These are phyloP conservation scores for Monomorium pharaonis DNA, from an alignment of 1,140 invertebrate species.

Conservation along the genomic window DNA sequence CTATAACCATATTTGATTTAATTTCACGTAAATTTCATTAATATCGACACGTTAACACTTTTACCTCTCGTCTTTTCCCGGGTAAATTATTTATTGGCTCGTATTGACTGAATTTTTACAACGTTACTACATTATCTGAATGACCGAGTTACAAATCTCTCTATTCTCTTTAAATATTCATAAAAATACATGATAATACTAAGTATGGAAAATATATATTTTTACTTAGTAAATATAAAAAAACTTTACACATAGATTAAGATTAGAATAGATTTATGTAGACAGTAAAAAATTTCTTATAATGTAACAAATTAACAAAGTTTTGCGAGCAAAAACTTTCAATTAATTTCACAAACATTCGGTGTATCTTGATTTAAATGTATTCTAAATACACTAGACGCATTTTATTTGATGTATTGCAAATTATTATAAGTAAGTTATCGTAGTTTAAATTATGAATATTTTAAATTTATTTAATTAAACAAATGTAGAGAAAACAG, in stretches of 20 bases:
- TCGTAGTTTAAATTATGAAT: background rate
- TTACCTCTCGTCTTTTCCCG: background rate
- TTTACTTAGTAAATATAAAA: background rate
- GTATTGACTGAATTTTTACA: background rate
- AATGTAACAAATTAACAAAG: background rate
- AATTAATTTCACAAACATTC: background rate
- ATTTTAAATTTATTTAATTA: slow-evolving; percentile 12
- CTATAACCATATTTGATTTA: background rate
- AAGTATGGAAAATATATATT: too few species aligned
- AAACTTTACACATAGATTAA: background rate
- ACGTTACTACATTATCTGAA: slow-evolving; percentile 7
- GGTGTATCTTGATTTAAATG: slow-evolving; percentile 10
- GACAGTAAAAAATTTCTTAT: background rate
- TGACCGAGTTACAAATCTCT: slow-evolving; percentile 17
- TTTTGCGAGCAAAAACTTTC: slow-evolving; percentile 25
- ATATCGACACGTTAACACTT: slow-evolving; percentile 22
- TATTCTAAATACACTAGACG: background rate
- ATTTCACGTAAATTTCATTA: slow-evolving; percentile 25
- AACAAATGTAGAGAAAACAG: background rate
- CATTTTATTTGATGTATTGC: background rate
- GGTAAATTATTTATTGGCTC: slow-evolving; percentile 6
- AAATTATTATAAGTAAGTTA: background rate
- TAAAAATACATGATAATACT: background rate
- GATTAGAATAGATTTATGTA: background rate
- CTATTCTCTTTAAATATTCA: background rate